Percentiles rank a stretch among this genome's conserved stretches.
These are phyloP conservation scores for Enteromius radiatus DNA, from an alignment of 2,797 vertebrate genomes.

Conservation along the genomic window DNA sequence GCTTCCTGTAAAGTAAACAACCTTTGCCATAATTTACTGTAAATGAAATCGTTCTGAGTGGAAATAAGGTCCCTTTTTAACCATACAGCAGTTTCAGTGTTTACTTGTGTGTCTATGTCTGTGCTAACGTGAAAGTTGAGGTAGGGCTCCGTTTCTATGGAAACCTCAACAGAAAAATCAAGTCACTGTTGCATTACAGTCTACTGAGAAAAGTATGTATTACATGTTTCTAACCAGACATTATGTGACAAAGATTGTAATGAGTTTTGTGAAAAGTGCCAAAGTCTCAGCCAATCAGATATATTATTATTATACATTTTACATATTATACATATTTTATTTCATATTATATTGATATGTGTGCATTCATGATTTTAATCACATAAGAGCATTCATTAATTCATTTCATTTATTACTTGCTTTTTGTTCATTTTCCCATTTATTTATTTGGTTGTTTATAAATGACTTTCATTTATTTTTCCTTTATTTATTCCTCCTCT, in stretches of 20 bases:
- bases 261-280: neutral
- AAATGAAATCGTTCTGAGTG: neutral
- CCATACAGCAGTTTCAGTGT: constrained; percentile 41
- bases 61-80: constrained; percentile 5
- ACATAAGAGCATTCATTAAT: neutral
- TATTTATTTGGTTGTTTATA: neutral
- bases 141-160: constrained; percentile 79
- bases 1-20: constrained; percentile 11
- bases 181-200: constrained; percentile 72
- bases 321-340: neutral
- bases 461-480: neutral
- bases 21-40: neutral
- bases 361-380: neutral
- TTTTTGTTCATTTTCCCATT: neutral
- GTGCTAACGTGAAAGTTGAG: constrained; percentile 73
- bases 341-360: neutral
- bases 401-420: neutral
- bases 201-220: constrained; percentile 64
- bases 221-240: constrained; percentile 35
- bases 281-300: neutral
- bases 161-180: constrained; percentile 72
- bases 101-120: constrained; percentile 49
- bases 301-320: too few relatives aligned
- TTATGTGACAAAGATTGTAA: neutral
- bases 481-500: neutral